Percentiles rank a stretch among this genome's conserved stretches.
Conservation (phyloP, 2,797 vertebrate genomes). For the Cetoscarus ocellatus region DNA sequence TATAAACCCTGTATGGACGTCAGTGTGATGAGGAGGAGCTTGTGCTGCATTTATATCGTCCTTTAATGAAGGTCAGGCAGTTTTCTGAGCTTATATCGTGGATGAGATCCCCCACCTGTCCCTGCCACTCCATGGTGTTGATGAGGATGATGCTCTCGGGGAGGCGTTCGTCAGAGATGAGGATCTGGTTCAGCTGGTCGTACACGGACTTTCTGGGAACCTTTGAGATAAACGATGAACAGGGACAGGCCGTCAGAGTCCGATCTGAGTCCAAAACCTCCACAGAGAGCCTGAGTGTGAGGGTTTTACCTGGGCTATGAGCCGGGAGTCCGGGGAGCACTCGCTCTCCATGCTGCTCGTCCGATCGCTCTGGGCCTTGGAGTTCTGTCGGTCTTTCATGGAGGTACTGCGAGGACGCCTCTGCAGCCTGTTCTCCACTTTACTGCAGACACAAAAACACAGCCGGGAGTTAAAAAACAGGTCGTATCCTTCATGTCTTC, state of each 20-base stretch:
- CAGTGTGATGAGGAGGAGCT: too few relatives aligned
- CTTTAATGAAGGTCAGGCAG: too few relatives aligned
- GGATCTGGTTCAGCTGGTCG: slow-evolving; percentile 88
- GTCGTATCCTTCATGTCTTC: too few relatives aligned
- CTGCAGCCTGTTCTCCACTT: slow-evolving; percentile 80
- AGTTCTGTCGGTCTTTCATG: slow-evolving; percentile 88
- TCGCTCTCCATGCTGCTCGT: slow-evolving; percentile 86
- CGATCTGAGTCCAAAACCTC: neutral
- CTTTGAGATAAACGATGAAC: slow-evolving; percentile 60
- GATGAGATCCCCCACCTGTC: slow-evolving; percentile 75
- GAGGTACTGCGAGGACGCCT: slow-evolving; percentile 86
- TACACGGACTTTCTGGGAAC: slow-evolving; percentile 88
- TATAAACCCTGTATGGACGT: too few relatives aligned
- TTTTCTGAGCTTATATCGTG: neutral
- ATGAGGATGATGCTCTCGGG: slow-evolving; percentile 89
- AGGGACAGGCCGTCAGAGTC: slow-evolving; percentile 20
- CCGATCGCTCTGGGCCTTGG: slow-evolving; percentile 84
- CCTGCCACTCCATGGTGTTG: slow-evolving; percentile 88
- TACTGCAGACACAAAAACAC: slow-evolving; percentile 66
- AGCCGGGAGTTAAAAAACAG: neutral
- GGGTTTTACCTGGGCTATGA: slow-evolving; percentile 78
- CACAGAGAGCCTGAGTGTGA: neutral
- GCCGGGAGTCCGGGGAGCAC: slow-evolving; percentile 81
- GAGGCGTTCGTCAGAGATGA: slow-evolving; percentile 86
- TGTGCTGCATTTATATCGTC: too few relatives aligned